phyloP scores from a whole-genome alignment of 2,888 invertebrate species.

The Oxytorus armatus region DNA sequence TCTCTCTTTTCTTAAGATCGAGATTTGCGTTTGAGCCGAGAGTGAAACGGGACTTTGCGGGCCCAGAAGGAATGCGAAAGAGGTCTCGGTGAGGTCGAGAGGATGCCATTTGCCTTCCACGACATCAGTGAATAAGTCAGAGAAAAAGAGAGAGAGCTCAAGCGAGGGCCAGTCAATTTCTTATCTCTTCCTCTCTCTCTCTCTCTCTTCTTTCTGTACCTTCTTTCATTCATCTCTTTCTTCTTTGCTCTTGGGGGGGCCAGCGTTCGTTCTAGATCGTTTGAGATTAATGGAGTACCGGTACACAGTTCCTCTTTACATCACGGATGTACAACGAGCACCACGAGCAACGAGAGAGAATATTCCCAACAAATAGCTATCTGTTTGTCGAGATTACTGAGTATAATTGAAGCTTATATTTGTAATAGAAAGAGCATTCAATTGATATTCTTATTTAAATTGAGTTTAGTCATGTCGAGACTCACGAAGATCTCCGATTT shows the following conservation, averaged over 20 bases:
- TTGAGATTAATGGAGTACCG: conserved; percentile 52
- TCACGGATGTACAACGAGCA: conserved; percentile 8
- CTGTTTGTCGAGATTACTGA: conserved; percentile 38
- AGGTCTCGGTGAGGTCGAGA: conserved; percentile 59
- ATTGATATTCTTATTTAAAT: conserved; percentile 7
- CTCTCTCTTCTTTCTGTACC: conserved; percentile 9
- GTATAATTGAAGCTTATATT: conserved; percentile 42
- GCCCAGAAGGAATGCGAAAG: conserved; percentile 53
- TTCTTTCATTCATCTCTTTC: conserved; percentile 9
- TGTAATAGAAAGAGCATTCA: not conserved
- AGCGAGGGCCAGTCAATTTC: conserved; percentile 17
- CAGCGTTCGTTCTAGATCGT: conserved; percentile 46
- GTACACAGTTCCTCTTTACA: conserved; percentile 24
- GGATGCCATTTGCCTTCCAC: conserved; percentile 63
- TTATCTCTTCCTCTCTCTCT: conserved; percentile 11
- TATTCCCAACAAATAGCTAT: conserved; percentile 29
- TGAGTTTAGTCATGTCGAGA: not conserved
- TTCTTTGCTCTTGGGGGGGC: conserved; percentile 7
- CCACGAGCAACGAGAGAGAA: conserved; percentile 7
- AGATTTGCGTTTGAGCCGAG: conserved; percentile 53
- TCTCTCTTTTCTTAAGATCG: conserved; percentile 36
- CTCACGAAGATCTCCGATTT: not conserved
- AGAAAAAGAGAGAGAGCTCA: conserved; percentile 52
- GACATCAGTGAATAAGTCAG: conserved; percentile 55
- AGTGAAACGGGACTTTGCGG: conserved; percentile 60